Evolutionary conservation across 1,140 invertebrate species (phyloP), one percentile per base, ranked within the genome.

Genomic region (Tribolium castaneum): DNA sequence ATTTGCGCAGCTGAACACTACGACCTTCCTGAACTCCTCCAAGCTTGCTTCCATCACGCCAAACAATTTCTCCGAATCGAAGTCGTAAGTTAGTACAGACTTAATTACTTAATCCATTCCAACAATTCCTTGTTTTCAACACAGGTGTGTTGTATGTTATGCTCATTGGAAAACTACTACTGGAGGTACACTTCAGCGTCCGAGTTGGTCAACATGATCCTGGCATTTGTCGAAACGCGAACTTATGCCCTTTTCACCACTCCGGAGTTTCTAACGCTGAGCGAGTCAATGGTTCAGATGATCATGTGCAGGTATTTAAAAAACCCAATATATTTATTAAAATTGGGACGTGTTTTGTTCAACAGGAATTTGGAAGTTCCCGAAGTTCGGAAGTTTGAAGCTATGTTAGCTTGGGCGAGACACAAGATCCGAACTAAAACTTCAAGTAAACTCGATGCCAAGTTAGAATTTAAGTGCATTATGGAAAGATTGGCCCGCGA

Each of bases 1-100:
- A 97, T 98, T 75, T 98, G 96, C 85, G 96, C 96, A 0, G 96
- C 96, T 0, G 96, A 98, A 83, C 96, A 98, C 84, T 98, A 97
- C 84, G 96, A 98, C 87, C 88, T 98, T 35, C 96, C 97, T 0
- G 97, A 98, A 86, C 88, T 98, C 14, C 88, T 98, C 22, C 96
- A 98, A 85, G 96, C 96, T 0, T 98, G 96, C 87, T 98, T 98
- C 87, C 96, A 98, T 86, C 96, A 98, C 83, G 96, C 96, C 71
- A 98, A 98, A 86, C 96, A 97, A 84, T 97, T 97, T 85, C 88
- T 98, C 1, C 90, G 95, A 70, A 95, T 97, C 84, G 95, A 97
- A 88, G 94, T 97, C 81, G 96, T 94, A 87, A 88, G 87, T 45
- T 62, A 45, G 7, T 51, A 7, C 56, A 14, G 51, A 50, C 49